Percentiles rank a stretch among this genome's conserved stretches.
phyloP scores from a whole-genome alignment of 2,113 vertebrate genomes.

The Sylvilagus bachmani region DNA sequence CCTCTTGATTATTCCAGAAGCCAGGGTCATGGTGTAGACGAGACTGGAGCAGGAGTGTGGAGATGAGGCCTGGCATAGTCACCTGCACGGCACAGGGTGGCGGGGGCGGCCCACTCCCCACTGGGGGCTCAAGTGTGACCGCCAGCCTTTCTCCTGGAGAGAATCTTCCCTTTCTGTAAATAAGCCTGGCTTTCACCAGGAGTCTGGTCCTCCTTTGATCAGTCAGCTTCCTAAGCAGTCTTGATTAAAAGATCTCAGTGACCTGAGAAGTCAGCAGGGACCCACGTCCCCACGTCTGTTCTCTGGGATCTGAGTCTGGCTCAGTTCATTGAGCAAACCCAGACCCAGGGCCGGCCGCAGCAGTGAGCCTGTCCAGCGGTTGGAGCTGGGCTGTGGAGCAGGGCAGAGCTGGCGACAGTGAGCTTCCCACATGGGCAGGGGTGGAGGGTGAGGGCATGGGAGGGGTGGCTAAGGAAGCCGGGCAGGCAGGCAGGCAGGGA shows the following conservation, averaged over 20 bases:
- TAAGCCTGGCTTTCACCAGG: not conserved
- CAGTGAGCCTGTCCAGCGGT: no score
- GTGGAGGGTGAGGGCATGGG: not conserved
- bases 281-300: not conserved
- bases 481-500: not conserved
- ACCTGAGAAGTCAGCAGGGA: not conserved
- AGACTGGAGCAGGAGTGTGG: not conserved
- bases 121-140: not conserved
- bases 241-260: constrained; percentile 43
- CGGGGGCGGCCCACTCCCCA: not conserved
- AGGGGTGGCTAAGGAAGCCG: constrained; percentile 6
- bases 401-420: not conserved
- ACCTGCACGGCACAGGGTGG: not conserved
- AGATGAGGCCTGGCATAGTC: not conserved
- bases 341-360: not conserved
- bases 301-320: not conserved
- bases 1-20: not conserved
- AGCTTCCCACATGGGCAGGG: not conserved
- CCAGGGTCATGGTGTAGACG: not conserved
- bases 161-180: not conserved
- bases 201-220: constrained; percentile 6
- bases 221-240: constrained; percentile 50
- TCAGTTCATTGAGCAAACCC: not conserved
- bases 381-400: not conserved
- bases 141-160: not conserved